phyloP scores from a whole-genome alignment of 2,888 invertebrate genomes.

The Sarcophaga subvicina region DNA sequence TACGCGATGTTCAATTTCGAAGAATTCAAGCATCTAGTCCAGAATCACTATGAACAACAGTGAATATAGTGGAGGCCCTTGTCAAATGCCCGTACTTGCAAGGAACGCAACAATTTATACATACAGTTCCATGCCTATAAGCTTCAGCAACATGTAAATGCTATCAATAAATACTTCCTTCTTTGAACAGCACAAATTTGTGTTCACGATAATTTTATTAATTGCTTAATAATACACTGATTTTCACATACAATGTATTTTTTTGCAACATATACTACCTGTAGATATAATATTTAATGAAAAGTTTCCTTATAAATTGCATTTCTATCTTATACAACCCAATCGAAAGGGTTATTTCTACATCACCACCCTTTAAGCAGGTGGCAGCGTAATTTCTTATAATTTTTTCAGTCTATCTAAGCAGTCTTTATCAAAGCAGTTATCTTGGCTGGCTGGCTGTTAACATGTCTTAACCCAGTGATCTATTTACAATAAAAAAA shows the following conservation, averaged over 20 bases:
- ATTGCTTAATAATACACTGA: too few species aligned
- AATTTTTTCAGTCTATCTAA: not conserved
- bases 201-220: too few species aligned
- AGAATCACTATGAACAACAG: too few species aligned
- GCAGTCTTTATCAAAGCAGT: not conserved
- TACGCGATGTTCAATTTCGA: too few species aligned
- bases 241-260: not conserved
- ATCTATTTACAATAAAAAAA: slow-evolving; percentile 24
- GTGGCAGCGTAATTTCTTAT: slow-evolving; percentile 32
- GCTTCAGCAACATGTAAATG: too few species aligned
- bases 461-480: slow-evolving; percentile 46
- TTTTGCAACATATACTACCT: not conserved
- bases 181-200: too few species aligned
- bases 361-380: slow-evolving; percentile 31
- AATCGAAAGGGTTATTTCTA: slow-evolving; percentile 56
- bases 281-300: not conserved
- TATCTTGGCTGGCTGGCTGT: slow-evolving; percentile 39
- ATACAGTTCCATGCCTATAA: too few species aligned
- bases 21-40: too few species aligned
- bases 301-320: not conserved
- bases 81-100: too few species aligned
- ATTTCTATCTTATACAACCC: not conserved
- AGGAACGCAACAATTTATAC: too few species aligned
- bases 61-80: too few species aligned
- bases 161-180: too few species aligned